phyloP scores from a whole-genome alignment of 2,113 vertebrate genomes.

The Callipepla squamata region DNA sequence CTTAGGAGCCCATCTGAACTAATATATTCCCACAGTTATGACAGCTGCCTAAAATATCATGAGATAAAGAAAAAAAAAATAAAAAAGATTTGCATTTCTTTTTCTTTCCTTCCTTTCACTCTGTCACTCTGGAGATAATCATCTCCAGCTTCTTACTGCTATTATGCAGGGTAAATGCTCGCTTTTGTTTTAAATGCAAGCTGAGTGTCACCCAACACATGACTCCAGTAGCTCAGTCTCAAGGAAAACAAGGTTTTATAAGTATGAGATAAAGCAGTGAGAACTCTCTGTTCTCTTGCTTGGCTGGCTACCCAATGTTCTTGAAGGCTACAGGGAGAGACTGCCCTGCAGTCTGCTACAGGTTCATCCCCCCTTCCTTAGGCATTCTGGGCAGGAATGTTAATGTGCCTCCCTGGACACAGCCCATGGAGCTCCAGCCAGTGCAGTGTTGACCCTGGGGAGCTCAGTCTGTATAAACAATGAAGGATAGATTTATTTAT shows the following conservation, averaged over 20 bases:
- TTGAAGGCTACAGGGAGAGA: background rate
- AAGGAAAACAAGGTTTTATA: background rate
- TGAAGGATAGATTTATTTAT: background rate
- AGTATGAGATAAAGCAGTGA: background rate
- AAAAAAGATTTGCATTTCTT: background rate
- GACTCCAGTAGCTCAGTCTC: background rate
- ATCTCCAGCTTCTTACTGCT: background rate
- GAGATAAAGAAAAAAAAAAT: background rate
- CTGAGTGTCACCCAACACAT: background rate
- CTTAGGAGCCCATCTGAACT: background rate
- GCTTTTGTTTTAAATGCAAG: background rate
- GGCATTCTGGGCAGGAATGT: background rate
- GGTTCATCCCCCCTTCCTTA: background rate
- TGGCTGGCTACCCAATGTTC: background rate
- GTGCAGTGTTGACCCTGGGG: background rate
- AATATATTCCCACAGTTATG: background rate
- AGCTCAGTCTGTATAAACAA: background rate
- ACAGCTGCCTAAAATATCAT: background rate
- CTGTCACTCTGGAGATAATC: background rate
- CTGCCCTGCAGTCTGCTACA: fast-evolving
- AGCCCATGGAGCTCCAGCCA: fast-evolving
- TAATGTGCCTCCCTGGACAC: background rate
- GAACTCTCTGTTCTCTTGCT: fast-evolving
- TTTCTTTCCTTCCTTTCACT: background rate
- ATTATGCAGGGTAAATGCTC: background rate